Conservation (phyloP, 37 sponge, comb jelly and placozoan species). For the Diacarnus erythraeanus region DNA sequence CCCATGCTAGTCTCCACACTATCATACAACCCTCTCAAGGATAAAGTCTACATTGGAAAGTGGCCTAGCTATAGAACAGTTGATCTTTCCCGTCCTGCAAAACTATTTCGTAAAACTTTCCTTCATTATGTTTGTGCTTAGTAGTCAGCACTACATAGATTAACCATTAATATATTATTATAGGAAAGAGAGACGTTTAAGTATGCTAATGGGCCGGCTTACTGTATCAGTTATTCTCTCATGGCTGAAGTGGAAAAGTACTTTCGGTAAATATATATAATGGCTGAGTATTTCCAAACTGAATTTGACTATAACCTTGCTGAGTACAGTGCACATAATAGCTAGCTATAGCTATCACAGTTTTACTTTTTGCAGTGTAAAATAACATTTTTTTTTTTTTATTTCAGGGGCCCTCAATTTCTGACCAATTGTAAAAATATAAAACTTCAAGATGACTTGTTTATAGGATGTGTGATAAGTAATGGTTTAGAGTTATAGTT, state of each 20-base stretch:
- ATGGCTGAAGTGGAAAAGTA: constrained; percentile 44
- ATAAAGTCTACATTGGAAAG: constrained; percentile 37
- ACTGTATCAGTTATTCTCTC: constrained; percentile 42
- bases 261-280: constrained; percentile 9
- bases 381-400: too few relatives aligned
- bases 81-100: neutral
- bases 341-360: too few relatives aligned
- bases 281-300: too few relatives aligned
- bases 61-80: constrained; percentile 21
- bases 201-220: constrained; percentile 51
- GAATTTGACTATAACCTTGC: too few relatives aligned
- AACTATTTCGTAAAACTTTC: neutral
- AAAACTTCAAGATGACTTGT: constrained; percentile 44
- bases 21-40: constrained; percentile 16
- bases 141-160: neutral
- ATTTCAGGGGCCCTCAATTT: constrained; percentile 17
- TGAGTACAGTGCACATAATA: too few relatives aligned
- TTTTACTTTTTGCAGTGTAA: too few relatives aligned
- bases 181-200: constrained; percentile 4
- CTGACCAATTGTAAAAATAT: neutral
- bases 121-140: neutral
- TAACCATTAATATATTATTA: neutral
- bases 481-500: neutral
- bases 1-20: constrained; percentile 12
- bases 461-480: constrained; percentile 41